Base-by-base conservation (phyloP, 1,140 invertebrate species). In the Diploscapter pachys region DNA sequence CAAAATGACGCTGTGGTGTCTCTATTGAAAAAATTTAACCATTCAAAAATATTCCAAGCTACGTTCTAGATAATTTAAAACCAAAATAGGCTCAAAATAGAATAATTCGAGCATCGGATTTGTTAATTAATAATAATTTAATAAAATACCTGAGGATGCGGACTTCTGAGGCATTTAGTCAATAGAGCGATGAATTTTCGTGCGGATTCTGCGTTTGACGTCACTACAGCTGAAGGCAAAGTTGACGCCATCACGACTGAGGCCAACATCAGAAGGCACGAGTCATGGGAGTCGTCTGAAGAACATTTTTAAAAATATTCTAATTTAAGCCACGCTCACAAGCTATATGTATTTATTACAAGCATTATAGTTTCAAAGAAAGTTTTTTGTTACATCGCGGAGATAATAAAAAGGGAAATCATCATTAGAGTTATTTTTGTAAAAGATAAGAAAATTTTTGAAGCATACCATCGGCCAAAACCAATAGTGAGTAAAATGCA, bases 401-500 rank as follows among this genome's bases (percentile, higher is more conserved):
- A 13, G 4, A 5, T 11, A 63, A 5, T 49, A 4, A 63, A 11
- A 63, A 75, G 64, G 66, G 53, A 49, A 65, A 71, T 65, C 69
- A 52, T 11, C 50, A 73, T 59, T 5, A 5, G 56, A 54, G 53
- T n/a, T 79, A 56, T 11, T 69, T 59, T 67, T 72, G 64, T 11
- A 57, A 13, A 50, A 52, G 2, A 66, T 8, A 69, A 68, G 52
- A 66, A 72, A 2, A 64, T 56, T 51, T 56, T 55, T 54, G 4
- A 66, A 56, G 13, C n/a, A 51, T 52, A 73, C 71, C 54, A 59
- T 73, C 68, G n/a, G 54, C 55, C 9, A 76, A 57, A 52, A 92
- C 89, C 84, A 96, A 94, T 79, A 96, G 91, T 88, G 96, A 95
- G 78, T 96, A 92, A 82, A 93, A 94, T 2, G 94, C 94, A 87